Conservation (phyloP, 2,888 invertebrate genomes). For the Hyles lineata region DNA sequence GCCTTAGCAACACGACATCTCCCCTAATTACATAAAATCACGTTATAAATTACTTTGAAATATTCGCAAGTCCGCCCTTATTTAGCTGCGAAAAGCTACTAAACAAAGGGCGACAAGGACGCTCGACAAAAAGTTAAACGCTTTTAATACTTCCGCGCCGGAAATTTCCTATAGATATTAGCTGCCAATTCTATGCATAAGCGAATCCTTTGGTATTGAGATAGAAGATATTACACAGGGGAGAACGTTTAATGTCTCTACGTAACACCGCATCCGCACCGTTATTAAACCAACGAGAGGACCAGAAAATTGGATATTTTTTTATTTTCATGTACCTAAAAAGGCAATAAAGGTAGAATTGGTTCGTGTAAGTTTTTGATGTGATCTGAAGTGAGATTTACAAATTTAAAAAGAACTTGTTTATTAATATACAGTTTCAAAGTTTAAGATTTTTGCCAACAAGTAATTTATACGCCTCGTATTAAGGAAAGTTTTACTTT, state of each 20-base stretch:
- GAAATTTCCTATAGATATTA: constrained; percentile 66
- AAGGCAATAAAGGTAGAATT: not conserved
- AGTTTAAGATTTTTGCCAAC: too few relatives aligned
- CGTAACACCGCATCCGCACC: constrained; percentile 2
- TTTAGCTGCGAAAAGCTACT: constrained; percentile 66
- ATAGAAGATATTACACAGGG: constrained; percentile 44
- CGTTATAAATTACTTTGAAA: constrained; percentile 74
- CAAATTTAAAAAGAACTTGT: not conserved
- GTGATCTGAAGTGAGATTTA: not conserved
- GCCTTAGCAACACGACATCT: constrained; percentile 67
- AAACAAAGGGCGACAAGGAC: constrained; percentile 71
- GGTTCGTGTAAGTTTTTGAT: too few relatives aligned
- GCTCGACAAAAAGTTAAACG: constrained; percentile 65
- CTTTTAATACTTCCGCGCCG: constrained; percentile 67
- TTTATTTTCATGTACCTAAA: not conserved
- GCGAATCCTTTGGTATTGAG: constrained; percentile 58
- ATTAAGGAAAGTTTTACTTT: too few relatives aligned
- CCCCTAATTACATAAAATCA: constrained; percentile 77
- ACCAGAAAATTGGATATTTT: constrained; percentile 42
- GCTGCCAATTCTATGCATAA: constrained; percentile 66
- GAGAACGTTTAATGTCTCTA: constrained; percentile 37
- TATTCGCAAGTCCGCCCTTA: constrained; percentile 65
- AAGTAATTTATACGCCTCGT: too few relatives aligned
- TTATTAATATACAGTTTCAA: not conserved
- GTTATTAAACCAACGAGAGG: constrained; percentile 45